Evolutionary conservation across 2,888 invertebrate genomes (phyloP), one percentile per base, ranked within the genome.

Genomic region (Platycnemis pennipes): DNA sequence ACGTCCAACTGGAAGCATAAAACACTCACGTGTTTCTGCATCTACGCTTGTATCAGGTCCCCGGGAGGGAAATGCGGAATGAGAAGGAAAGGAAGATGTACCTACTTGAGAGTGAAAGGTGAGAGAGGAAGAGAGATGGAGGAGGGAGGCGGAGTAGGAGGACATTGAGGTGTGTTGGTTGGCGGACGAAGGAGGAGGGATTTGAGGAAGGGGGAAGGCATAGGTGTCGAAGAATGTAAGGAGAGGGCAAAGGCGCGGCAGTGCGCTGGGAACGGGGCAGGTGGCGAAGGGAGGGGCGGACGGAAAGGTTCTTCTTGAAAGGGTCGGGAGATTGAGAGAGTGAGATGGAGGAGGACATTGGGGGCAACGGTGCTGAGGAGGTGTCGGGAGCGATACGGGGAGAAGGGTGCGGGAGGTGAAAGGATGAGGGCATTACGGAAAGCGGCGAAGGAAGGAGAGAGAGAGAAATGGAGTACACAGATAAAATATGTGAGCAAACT

Each of bases 231-330:
- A 56, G 42, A 89, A 44, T 19, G 63, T 91, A 44, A 45, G 63
- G 11, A 45, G n/a, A 26, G 44, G 91, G 63, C n/a, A 63, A 44
- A 44, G 63, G 46, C 87, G 26, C n/a, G 11, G 91, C 22, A 11
- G 4, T 91, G 91, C 37, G 44, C 56, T 91, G 91, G 69, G 91
- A 91, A 91, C 91, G 63, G 69, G 91, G 44, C 91, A 91, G 91
- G 91, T 91, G 91, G 44, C 46, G n/a, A 87, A 7, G 46, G 87
- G 26, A 86, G 86, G 44, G 31, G 37, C 77, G 77, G 37, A n/a
- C n/a, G 63, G 63, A n/a, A 37, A 77, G 77, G 63, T n/a, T 16
- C 8, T 77, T 77, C 77, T 77, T 37, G 77, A 37, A 77, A 77
- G 13, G 11, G 37, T n/a, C n/a, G n/a, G n/a, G n/a, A n/a, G n/a